phyloP scores from a whole-genome alignment of 2,113 vertebrate genomes.

The Pelodiscus sinensis region DNA sequence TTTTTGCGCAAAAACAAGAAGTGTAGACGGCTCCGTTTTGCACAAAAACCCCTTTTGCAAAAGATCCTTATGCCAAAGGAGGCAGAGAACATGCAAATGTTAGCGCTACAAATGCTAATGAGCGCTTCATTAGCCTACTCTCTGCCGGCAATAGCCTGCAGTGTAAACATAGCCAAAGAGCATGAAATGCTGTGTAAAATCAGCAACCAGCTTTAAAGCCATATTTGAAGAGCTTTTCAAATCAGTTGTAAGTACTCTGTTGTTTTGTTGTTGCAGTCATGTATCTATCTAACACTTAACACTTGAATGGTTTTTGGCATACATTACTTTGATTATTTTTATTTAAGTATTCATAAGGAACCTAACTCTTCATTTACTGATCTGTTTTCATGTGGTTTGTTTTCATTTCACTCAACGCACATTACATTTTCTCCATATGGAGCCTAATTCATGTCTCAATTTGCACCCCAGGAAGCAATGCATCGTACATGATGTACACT shows the following conservation, averaged over 20 bases:
- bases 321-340: slow-evolving; percentile 30
- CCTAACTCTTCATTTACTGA: slow-evolving; percentile 1
- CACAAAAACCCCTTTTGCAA: no score
- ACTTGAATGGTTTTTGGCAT: slow-evolving; percentile 35
- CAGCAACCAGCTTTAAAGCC: background rate
- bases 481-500: background rate
- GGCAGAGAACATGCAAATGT: no score
- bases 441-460: background rate
- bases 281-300: background rate
- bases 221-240: slow-evolving; percentile 8
- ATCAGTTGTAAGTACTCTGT: slow-evolving; percentile 25
- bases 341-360: slow-evolving; percentile 46
- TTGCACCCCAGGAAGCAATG: background rate
- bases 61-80: no score
- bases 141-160: no score
- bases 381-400: slow-evolving; percentile 26
- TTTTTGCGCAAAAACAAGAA: no score
- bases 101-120: no score
- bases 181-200: background rate
- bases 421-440: background rate
- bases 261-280: slow-evolving; percentile 21
- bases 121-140: no score
- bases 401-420: slow-evolving; percentile 46
- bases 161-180: no score
- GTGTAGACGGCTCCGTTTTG: no score